Conservation (phyloP, 2,888 invertebrate species). For the Acrocyrtus sp. region DNA sequence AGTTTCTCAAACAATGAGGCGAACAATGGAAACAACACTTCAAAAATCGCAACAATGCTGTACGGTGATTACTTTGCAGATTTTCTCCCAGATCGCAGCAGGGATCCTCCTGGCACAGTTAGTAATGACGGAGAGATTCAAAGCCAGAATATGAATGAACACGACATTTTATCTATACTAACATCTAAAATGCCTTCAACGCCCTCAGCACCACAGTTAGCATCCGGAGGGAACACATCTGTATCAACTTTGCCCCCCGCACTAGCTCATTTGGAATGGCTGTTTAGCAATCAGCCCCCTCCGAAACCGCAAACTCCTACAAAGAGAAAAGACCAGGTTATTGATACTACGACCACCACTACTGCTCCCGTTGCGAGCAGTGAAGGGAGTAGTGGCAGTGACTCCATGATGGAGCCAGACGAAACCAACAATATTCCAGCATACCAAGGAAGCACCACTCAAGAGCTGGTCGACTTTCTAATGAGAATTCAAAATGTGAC, state of each 20-base stretch:
- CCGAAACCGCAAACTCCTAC: conserved; percentile 54
- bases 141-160: conserved; percentile 24
- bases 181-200: conserved; percentile 30
- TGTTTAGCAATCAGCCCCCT: conserved; percentile 61
- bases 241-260: conserved; percentile 49
- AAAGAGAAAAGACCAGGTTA: conserved; percentile 22
- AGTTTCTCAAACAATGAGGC: no score
- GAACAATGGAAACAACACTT: conserved; percentile 9
- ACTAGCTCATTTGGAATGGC: conserved; percentile 60
- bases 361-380: no score
- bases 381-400: conserved; percentile 21
- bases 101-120: conserved; percentile 41
- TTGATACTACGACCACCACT: no score
- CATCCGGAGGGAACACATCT: not conserved
- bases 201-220: not conserved
- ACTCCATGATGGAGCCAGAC: conserved; percentile 57
- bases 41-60: conserved; percentile 9
- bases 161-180: conserved; percentile 38
- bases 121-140: not conserved
- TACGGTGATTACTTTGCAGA: conserved; percentile 47
- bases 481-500: conserved; percentile 31
- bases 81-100: conserved; percentile 50
- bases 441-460: conserved; percentile 24
- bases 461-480: conserved; percentile 32
- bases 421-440: conserved; percentile 34